Evolutionary conservation across 2,888 invertebrate genomes (phyloP), one percentile per base, ranked within the genome.

Genomic region (Ischnura elegans): DNA sequence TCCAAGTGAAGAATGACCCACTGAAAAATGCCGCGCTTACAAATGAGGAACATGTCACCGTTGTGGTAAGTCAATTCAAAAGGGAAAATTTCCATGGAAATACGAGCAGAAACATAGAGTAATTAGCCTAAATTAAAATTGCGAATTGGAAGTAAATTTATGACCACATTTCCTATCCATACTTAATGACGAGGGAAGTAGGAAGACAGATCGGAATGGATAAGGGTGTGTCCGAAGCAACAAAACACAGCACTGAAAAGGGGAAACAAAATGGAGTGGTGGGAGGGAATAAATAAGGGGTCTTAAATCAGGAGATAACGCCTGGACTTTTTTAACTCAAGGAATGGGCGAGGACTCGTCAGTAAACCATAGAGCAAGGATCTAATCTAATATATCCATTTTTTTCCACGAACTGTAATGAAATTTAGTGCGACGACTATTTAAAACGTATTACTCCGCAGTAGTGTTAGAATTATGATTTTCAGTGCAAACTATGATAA

Each of bases 271-370:
- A 19, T 3, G 36, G 76, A 86, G 86, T 10, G 8, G 3, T 6
- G 76, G 36, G 76, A 76, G 76, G 76, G 76, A 76, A 86, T 86
- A 86, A 46, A 86, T 46, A 86, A 86, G 46, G 25, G 45, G 46
- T n/a, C 19, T n/a, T 86, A 86, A 86, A 86, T 86, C 86, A 86
- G 45, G 86, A 86, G 86, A 86, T 86, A 86, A n/a, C 46, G 45
- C 46, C 86, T 86, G 5, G 46, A 46, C n/a, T 45, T 86, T 86
- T 45, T 86, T 86, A 46, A 86, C 25, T 86, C 86, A 86, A 86
- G 36, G 86, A 86, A 46, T n/a, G 86, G 86, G 86, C 46, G 45
- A 46, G 21, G 42, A 86, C 46, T 45, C 46, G 29, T 76, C 76
- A 36, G 36, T 76, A 29, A 86, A n/a, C 1, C 45, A 25, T n/a